phyloP scores from a whole-genome alignment of 2,888 invertebrate species.

The Apotomis turbidana region DNA sequence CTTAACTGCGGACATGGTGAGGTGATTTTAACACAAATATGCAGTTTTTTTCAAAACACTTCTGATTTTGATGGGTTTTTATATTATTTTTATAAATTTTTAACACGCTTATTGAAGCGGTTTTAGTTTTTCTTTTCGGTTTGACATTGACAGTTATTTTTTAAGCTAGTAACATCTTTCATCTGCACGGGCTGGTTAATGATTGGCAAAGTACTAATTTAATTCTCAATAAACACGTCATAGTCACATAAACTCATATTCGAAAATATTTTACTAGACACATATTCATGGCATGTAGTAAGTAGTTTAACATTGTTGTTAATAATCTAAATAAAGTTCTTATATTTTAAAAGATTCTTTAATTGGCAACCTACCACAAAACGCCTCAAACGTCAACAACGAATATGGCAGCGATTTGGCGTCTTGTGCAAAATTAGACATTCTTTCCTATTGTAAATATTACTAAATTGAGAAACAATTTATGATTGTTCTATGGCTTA shows the following conservation, averaged over 20 bases:
- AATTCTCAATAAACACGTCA: no score
- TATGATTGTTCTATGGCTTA: conserved; percentile 5
- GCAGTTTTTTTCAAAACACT: neutral
- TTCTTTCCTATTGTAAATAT: conserved; percentile 57
- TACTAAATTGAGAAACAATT: conserved; percentile 25
- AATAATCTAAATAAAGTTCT: no score
- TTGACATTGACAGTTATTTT: neutral
- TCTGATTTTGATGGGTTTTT: neutral
- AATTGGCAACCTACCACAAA: conserved; percentile 7
- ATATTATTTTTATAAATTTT: conserved; percentile 6
- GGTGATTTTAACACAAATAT: neutral
- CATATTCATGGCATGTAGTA: no score
- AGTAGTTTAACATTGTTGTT: no score
- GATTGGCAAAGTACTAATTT: no score
- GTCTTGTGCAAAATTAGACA: conserved; percentile 70
- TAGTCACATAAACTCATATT: no score
- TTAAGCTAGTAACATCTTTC: neutral
- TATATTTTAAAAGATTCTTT: neutral
- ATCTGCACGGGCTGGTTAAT: neutral
- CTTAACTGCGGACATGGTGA: conserved; percentile 26
- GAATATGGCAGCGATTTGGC: conserved; percentile 60
- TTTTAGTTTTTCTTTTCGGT: conserved; percentile 20
- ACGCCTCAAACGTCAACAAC: conserved; percentile 47
- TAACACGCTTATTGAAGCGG: conserved; percentile 16
- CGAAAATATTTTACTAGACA: no score